phyloP scores from a whole-genome alignment of 2,888 invertebrate genomes.

The Drosophila picticornis region DNA sequence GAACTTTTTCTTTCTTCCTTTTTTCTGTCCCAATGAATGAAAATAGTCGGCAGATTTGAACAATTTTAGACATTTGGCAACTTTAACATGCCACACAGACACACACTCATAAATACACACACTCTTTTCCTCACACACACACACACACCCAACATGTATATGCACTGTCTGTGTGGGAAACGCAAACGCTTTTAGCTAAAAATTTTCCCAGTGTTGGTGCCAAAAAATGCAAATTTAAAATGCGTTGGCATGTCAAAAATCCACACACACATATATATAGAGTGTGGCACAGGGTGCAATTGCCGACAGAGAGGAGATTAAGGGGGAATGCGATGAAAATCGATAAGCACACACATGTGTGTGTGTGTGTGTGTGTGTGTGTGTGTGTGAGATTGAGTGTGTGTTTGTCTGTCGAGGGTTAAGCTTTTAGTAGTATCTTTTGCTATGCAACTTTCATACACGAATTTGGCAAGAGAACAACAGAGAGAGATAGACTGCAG shows the following conservation, averaged over 20 bases:
- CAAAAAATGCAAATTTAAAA: constrained; percentile 81
- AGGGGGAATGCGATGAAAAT: constrained; percentile 57
- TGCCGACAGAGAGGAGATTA: constrained; percentile 40
- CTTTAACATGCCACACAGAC: constrained; percentile 46
- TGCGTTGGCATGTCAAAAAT: constrained; percentile 79
- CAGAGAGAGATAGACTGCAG: not conserved
- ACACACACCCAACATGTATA: constrained; percentile 6
- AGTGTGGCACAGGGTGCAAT: constrained; percentile 52
- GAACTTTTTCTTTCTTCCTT: not conserved
- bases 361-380: constrained; percentile 27
- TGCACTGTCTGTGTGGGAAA: constrained; percentile 10
- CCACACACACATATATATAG: constrained; percentile 28
- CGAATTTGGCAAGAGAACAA: constrained; percentile 66
- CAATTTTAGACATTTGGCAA: constrained; percentile 44
- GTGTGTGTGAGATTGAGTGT: constrained; percentile 29
- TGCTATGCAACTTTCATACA: constrained; percentile 70
- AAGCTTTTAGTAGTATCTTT: constrained; percentile 79
- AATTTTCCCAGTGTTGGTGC: constrained; percentile 67
- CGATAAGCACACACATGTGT: constrained; percentile 57
- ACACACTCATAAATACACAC: not conserved
- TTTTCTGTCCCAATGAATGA: constrained; percentile 20
- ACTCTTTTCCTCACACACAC: not conserved
- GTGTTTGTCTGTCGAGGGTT: constrained; percentile 52
- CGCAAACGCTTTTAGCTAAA: constrained; percentile 68
- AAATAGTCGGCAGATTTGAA: constrained; percentile 47